phyloP scores from a whole-genome alignment of 1,140 invertebrate genomes.

The Spodoptera litura region DNA sequence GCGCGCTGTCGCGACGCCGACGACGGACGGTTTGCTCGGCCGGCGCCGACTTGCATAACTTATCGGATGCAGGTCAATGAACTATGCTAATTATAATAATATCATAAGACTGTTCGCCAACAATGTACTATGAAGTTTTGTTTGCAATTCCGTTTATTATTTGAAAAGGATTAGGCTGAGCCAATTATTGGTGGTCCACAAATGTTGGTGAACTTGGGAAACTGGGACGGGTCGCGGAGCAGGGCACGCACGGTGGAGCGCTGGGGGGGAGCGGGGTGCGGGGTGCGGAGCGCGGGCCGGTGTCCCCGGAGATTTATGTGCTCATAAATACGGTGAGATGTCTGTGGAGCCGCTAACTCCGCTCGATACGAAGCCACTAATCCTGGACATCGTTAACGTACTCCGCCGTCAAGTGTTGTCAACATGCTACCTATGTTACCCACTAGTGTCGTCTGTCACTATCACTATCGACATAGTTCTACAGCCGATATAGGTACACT shows the following conservation, averaged over 20 bases:
- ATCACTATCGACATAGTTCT: no score
- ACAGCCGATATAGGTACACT: no score
- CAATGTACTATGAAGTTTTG: no score
- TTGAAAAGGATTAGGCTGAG: no score
- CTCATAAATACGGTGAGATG: slow-evolving; percentile 41
- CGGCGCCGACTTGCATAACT: not conserved
- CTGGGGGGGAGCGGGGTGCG: no score
- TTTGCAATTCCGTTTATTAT: no score
- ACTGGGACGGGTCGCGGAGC: not conserved
- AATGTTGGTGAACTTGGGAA: not conserved
- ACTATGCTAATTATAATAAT: not conserved
- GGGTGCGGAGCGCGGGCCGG: slow-evolving; percentile 2
- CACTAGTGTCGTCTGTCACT: no score
- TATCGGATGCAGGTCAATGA: slow-evolving; percentile 9
- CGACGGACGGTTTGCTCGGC: no score
- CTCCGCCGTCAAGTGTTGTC: not conserved
- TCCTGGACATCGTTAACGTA: not conserved
- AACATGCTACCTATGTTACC: not conserved
- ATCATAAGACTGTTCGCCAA: no score
- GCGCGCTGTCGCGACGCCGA: not conserved
- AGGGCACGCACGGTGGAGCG: not conserved
- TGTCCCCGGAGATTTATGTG: slow-evolving; percentile 35
- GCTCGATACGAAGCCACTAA: slow-evolving; percentile 6
- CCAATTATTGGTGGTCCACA: no score
- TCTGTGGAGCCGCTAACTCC: slow-evolving; percentile 11